Evolutionary conservation across 1,140 invertebrate species (phyloP).

Genomic region (Sesamia nonagrioides): DNA sequence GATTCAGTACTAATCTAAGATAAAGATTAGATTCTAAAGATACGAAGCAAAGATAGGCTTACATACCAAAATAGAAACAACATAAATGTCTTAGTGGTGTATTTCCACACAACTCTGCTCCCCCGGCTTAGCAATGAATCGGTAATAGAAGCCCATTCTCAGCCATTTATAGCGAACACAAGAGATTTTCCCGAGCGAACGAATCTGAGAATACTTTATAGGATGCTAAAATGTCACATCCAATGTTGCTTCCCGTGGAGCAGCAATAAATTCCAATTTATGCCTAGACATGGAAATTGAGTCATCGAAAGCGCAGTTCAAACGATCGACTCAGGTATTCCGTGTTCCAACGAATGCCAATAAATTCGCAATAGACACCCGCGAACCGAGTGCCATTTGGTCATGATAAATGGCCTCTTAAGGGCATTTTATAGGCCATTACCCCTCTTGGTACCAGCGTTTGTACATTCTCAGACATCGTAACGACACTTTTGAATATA

Average conservation of each 20-base stretch:
- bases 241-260: neutral
- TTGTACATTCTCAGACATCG: constrained; percentile 39
- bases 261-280: constrained; percentile 1
- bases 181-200: too few relatives aligned
- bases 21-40: too few relatives aligned
- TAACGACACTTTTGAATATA: constrained; percentile 46
- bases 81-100: too few relatives aligned
- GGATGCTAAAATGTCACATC: neutral
- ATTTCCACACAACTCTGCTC: too few relatives aligned
- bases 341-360: constrained; percentile 31
- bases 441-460: constrained; percentile 24
- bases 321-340: constrained; percentile 35
- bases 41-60: too few relatives aligned
- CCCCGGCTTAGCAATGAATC: too few relatives aligned
- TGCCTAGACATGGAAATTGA: constrained; percentile 4
- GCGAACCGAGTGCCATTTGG: constrained; percentile 13
- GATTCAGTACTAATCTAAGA: too few relatives aligned
- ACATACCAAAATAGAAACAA: too few relatives aligned
- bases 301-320: constrained; percentile 24
- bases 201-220: neutral
- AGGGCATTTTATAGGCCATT: constrained; percentile 51
- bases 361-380: constrained; percentile 39
- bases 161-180: too few relatives aligned
- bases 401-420: constrained; percentile 47
- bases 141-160: too few relatives aligned